phyloP scores from a whole-genome alignment of 2,888 invertebrate species.

The Eumerus sabulonum region DNA sequence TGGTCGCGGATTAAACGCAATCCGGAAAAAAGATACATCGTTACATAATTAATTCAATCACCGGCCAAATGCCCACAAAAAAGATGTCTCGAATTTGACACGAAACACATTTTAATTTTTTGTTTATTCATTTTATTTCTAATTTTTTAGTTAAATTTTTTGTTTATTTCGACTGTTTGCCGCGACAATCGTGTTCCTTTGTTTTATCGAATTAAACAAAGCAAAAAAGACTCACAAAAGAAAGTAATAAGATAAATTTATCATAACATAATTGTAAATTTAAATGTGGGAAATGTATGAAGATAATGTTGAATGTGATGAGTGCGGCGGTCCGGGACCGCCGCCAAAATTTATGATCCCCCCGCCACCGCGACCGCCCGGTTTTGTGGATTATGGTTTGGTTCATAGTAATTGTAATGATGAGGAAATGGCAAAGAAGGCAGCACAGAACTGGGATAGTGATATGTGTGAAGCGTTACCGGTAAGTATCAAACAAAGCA shows the following conservation, averaged over 20 bases:
- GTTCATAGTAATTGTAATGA: slow-evolving; percentile 74
- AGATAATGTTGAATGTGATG: slow-evolving; percentile 78
- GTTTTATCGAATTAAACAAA: slow-evolving; percentile 12
- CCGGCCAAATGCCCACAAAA: slow-evolving; percentile 11
- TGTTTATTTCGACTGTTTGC: background rate
- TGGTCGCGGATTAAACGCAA: background rate
- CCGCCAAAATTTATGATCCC: slow-evolving; percentile 78
- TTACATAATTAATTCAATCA: slow-evolving; percentile 8
- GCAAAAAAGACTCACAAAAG: slow-evolving; percentile 7
- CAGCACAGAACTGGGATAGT: slow-evolving; percentile 76
- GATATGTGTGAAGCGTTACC: slow-evolving; percentile 79
- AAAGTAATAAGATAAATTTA: slow-evolving; percentile 10
- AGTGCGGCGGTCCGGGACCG: slow-evolving; percentile 77
- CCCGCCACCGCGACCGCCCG: slow-evolving; percentile 78
- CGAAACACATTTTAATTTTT: slow-evolving; percentile 27
- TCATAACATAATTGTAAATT: slow-evolving; percentile 26
- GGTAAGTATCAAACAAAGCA: slow-evolving; percentile 73
- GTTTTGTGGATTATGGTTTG: slow-evolving; percentile 73
- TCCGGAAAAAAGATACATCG: background rate
- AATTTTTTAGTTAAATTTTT: slow-evolving; percentile 14
- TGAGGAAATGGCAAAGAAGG: slow-evolving; percentile 74
- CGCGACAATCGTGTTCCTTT: background rate
- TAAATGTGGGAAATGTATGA: slow-evolving; percentile 79
- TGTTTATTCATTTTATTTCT: slow-evolving; percentile 14
- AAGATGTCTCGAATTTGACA: slow-evolving; percentile 64